Base-by-base conservation (phyloP, 1,140 invertebrate species). In the Drosophila setifemur region DNA sequence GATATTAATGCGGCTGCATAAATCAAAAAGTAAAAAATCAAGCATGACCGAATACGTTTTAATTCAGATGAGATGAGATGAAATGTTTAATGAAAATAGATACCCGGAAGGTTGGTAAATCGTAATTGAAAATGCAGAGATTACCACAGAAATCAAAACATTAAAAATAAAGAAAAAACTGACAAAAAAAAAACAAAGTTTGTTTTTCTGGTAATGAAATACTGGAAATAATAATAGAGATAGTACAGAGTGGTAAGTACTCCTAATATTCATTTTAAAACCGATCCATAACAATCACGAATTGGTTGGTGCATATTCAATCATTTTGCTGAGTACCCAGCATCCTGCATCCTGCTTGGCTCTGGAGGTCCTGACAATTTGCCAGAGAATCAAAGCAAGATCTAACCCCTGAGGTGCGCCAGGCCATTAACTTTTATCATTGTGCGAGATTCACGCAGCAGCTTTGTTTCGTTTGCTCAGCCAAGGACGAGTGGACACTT, bases 381-480 rank as follows among this genome's bases (percentile, higher is more conserved):
- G 55, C 57, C 79, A 48, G 40, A 31, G 61, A 85, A 85, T 83
- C 78, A 78, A 57, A 73, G 74, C 67, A 21, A 57, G 54, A 78
- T 73, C 53, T 78, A 78, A 61, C 45, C 73, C 76, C 76, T 70
- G 48, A 55, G 76, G 76, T 82, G 77, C 66, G 45, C 48, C 72
- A 67, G 52, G 49, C 77, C 76, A 79, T 79, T 79, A 79, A 75
- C 72, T 67, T 82, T 66, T 82, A 71, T 75, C 66, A 55, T 29
- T 52, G 54, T 44, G 69, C 39, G 35, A 45, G 66, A 67, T 48
- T 66, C 55, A 67, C 44, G 63, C 68, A 55, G 35, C 55, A 63
- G 52, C 61, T 50, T 67, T 53, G 40, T 63, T 67, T 71, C 67
- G 52, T 75, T 76, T 73, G 73, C 71, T 61, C 42, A 54, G 60